Evolutionary conservation across 2,113 vertebrate species (phyloP).

Genomic region (Eonycteris spelaea): DNA sequence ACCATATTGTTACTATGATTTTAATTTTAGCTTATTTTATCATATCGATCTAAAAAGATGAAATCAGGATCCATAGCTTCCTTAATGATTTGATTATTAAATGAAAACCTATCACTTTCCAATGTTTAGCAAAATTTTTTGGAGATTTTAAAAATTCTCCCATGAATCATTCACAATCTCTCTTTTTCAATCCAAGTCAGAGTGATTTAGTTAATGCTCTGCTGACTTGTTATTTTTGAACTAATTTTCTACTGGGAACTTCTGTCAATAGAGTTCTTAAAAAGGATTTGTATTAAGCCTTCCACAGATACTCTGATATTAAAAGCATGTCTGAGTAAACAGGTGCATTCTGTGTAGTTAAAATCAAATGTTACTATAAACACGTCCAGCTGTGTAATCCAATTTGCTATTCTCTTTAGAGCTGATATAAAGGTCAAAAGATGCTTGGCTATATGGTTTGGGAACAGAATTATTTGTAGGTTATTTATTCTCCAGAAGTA

Average conservation of each 20-base stretch:
- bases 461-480: not conserved
- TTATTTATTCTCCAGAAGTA: not conserved
- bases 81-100: not conserved
- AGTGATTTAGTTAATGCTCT: not conserved
- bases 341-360: not conserved
- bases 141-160: not conserved
- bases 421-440: slow-evolving; percentile 26
- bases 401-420: slow-evolving; percentile 24
- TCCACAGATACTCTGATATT: not conserved
- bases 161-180: not conserved
- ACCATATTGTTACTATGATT: not conserved
- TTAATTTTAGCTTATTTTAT: slow-evolving; percentile 23
- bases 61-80: not conserved
- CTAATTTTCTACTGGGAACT: slow-evolving; percentile 26
- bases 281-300: not conserved
- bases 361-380: slow-evolving; percentile 20
- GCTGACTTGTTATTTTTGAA: slow-evolving; percentile 8
- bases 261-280: slow-evolving; percentile 1
- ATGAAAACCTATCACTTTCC: not conserved
- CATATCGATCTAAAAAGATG: not conserved
- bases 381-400: not conserved
- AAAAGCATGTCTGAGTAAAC: slow-evolving; percentile 43
- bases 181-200: not conserved
- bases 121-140: not conserved
- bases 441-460: not conserved